A percentile compares a stretch with the other conserved stretches of the same genome.
These are phyloP conservation scores for Tachina fera DNA, from an alignment of 2,888 invertebrate species.

Conservation along the genomic window DNA sequence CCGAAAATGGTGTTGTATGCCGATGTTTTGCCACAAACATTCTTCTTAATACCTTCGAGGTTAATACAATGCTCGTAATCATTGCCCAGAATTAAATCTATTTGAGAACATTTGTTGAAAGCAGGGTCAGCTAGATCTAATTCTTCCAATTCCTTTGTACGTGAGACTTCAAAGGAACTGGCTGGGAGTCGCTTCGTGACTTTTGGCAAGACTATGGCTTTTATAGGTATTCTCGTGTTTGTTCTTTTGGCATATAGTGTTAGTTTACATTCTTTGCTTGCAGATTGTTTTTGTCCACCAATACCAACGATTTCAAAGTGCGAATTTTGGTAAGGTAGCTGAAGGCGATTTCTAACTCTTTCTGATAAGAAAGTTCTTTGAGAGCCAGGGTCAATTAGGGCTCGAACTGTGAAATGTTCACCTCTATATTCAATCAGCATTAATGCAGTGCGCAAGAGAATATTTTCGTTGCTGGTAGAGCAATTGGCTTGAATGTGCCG, in stretches of 20 bases:
- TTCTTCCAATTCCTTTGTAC: background rate
- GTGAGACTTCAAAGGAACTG: background rate
- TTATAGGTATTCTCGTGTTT: constrained; percentile 11
- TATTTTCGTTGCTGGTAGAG: background rate
- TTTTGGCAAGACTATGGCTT: constrained; percentile 38
- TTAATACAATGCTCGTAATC: background rate
- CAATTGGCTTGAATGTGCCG: too few relatives aligned
- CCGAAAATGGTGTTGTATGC: too few relatives aligned
- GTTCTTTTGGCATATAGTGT: background rate
- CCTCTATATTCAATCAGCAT: background rate
- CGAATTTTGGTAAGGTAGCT: background rate
- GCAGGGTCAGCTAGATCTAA: too few relatives aligned
- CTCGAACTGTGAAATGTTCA: background rate
- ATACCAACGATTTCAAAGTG: constrained; percentile 25
- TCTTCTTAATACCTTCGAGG: background rate
- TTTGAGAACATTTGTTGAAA: too few relatives aligned
- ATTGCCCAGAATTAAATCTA: background rate
- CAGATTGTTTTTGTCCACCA: constrained; percentile 14
- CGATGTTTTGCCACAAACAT: background rate
- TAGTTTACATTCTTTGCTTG: constrained; percentile 16
- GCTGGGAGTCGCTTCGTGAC: constrained; percentile 30
- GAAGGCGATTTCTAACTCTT: too few relatives aligned
- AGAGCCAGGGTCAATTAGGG: constrained; percentile 7
- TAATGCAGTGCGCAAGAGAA: background rate
- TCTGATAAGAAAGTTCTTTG: too few relatives aligned